These are phyloP conservation scores for Drosophila nigrodunni DNA, from an alignment of 1,140 invertebrate species.

Conservation along the genomic window DNA sequence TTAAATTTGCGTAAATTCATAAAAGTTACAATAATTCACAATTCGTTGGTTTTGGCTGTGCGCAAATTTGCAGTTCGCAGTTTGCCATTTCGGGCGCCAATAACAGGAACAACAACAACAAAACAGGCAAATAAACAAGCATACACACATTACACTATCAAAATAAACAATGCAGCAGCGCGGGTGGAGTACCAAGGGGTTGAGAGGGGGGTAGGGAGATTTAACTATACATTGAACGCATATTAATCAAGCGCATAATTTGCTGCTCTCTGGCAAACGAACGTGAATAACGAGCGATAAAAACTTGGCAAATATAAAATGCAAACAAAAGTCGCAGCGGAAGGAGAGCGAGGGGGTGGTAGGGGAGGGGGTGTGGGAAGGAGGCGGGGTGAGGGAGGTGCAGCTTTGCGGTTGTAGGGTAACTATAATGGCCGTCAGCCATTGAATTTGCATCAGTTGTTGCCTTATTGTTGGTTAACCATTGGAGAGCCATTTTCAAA, in stretches of 20 bases:
- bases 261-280: conserved; percentile 39
- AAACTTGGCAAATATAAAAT: conserved; percentile 82
- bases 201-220: conserved; percentile 3
- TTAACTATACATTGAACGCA: conserved; percentile 65
- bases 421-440: conserved; percentile 65
- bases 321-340: conserved; percentile 68
- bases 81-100: conserved; percentile 53
- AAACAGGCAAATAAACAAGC: conserved; percentile 56
- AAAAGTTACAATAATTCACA: conserved; percentile 79
- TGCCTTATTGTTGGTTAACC: conserved; percentile 77
- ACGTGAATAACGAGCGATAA: conserved; percentile 78
- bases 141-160: conserved; percentile 69
- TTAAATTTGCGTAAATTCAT: conserved; percentile 60
- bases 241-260: conserved; percentile 81
- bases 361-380: background rate
- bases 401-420: conserved; percentile 11
- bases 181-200: background rate
- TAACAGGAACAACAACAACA: conserved; percentile 27
- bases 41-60: conserved; percentile 76
- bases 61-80: conserved; percentile 74
- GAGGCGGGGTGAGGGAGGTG: background rate
- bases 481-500: conserved; percentile 69
- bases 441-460: conserved; percentile 66
- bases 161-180: conserved; percentile 66
- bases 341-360: conserved; percentile 12